Evolutionary conservation across 1,140 invertebrate species (phyloP).

Genomic region (Halyomorpha halys): DNA sequence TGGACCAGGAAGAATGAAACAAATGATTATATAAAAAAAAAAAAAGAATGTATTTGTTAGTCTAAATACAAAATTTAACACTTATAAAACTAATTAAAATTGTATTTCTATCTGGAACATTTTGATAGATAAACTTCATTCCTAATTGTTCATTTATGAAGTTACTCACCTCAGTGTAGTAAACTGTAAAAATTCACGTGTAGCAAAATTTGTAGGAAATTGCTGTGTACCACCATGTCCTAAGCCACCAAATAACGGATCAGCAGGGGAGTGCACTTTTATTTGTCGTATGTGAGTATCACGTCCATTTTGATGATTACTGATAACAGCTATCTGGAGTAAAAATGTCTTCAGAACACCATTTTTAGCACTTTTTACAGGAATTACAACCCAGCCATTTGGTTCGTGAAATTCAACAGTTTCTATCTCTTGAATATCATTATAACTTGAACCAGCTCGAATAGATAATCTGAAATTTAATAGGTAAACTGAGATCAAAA

Average conservation of each 20-base stretch:
- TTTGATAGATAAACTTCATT: too few relatives aligned
- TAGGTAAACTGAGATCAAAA: too few relatives aligned
- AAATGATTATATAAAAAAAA: too few relatives aligned
- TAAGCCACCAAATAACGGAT: constrained; percentile 56
- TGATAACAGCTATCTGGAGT: constrained; percentile 93
- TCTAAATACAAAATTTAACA: too few relatives aligned
- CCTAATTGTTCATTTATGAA: too few relatives aligned
- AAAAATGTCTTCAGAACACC: constrained; percentile 87
- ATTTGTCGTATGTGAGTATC: constrained; percentile 97
- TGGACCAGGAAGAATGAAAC: too few relatives aligned
- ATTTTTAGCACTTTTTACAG: constrained; percentile 79
- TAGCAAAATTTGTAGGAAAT: constrained; percentile 55
- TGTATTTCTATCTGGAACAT: too few relatives aligned
- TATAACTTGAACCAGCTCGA: constrained; percentile 89
- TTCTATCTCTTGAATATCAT: constrained; percentile 95
- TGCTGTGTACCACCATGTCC: constrained; percentile 47
- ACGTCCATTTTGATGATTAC: constrained; percentile 96
- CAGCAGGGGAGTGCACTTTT: constrained; percentile 86
- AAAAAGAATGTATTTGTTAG: too few relatives aligned
- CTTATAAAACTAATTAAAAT: too few relatives aligned
- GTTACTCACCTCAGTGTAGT: constrained; percentile 8
- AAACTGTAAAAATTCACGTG: constrained; percentile 70
- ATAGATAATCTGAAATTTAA: constrained; percentile 67
- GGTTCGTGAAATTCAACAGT: constrained; percentile 90
- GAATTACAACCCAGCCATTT: constrained; percentile 89